Base-by-base conservation (phyloP, 2,888 invertebrate species). In the Plemyria rubiginata region DNA sequence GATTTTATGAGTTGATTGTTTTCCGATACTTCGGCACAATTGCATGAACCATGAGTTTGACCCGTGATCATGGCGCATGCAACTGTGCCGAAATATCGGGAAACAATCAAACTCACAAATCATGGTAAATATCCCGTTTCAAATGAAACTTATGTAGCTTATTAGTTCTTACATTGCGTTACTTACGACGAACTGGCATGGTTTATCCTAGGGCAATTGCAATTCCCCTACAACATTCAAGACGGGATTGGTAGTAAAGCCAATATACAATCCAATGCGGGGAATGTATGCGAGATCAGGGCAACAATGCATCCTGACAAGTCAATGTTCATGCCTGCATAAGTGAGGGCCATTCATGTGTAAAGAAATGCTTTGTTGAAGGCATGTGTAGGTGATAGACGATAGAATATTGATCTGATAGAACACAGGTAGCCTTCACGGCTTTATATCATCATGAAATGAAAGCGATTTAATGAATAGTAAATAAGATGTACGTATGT, bases 261-360 rank as follows among this genome's bases (percentile, higher is more conserved):
- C 73, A 71, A 73, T 71, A 71, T 57, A 54, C 54, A 48, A 62
- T 61, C 54, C 38, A 71, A 71, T 70, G 72, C 73, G 67, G 67
- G 49, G 62, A 60, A 65, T 71, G 68, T 72, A 71, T 70, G 74
- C 60, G 67, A 71, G 73, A 77, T 77, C 68, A 70, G 55, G 46
- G 66, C 66, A 72, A 75, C 77, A 78, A 80, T 78, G 76, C 71
- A 55, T 71, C 66, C 70, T 71, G 75, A 74, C 76, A 71, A 71
- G 54, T 68, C 73, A 67, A 72, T 72, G 68, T 71, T 67, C 66
- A 66, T 49, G 22, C 64, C 41, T 11, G 55, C 54, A 52, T 68
- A 56, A 61, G 50, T 65, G 61, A 41, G 49, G 38, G 43, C 48
- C 60, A 49, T 54, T 68, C 53, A 54, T 28, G 61, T 52, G 65